Conservation (phyloP, 1,140 invertebrate genomes). For the Aradophagus sp. region DNA sequence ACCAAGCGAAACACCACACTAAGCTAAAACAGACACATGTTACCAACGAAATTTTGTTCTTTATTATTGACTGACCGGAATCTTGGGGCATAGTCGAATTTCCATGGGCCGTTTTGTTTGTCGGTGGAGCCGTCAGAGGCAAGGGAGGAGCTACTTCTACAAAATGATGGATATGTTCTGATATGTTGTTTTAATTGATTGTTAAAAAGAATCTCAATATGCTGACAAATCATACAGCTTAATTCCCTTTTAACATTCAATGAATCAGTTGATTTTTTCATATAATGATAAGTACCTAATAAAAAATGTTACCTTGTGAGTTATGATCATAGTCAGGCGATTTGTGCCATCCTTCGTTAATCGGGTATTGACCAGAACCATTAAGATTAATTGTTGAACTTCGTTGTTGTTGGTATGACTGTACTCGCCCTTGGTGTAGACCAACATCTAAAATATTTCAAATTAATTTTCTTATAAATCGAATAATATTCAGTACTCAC, state of each 20-base stretch:
- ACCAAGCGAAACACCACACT: slow-evolving; percentile 23
- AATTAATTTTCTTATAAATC: no score
- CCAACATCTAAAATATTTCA: slow-evolving; percentile 61
- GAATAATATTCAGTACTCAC: no score
- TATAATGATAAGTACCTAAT: no score
- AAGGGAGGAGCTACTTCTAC: slow-evolving; percentile 73
- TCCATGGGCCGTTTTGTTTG: slow-evolving; percentile 69
- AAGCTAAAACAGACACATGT: slow-evolving; percentile 9
- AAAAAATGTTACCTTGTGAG: slow-evolving; percentile 71
- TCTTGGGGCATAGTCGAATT: slow-evolving; percentile 63
- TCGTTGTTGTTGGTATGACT: slow-evolving; percentile 67
- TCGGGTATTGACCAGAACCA: slow-evolving; percentile 67
- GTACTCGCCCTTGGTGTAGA: slow-evolving; percentile 63
- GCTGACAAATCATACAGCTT: not conserved
- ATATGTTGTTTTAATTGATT: slow-evolving; percentile 13
- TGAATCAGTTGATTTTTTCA: no score
- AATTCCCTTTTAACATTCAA: no score
- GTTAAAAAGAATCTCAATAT: not conserved
- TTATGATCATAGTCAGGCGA: slow-evolving; percentile 63
- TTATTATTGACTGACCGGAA: slow-evolving; percentile 69
- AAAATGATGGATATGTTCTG: slow-evolving; percentile 45
- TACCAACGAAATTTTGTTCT: slow-evolving; percentile 28
- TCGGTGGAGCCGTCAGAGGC: slow-evolving; percentile 70
- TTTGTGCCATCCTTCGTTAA: slow-evolving; percentile 68
- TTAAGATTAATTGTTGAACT: slow-evolving; percentile 69